phyloP scores from a whole-genome alignment of 2,113 vertebrate genomes.

The Phylloscopus trochilus region DNA sequence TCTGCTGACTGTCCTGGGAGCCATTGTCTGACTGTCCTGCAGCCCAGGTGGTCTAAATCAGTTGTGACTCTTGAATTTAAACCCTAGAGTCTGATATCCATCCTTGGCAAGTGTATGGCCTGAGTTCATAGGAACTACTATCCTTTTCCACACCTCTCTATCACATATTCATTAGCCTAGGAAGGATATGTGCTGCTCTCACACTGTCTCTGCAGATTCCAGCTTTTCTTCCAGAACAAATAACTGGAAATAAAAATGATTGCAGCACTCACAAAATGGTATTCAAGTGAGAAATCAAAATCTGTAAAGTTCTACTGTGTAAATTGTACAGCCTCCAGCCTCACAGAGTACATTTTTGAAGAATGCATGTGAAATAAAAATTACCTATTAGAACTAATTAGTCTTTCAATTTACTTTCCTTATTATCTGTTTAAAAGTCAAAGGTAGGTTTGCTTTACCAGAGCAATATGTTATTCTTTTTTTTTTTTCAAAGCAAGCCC shows the following conservation, averaged over 20 bases:
- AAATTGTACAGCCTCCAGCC: neutral
- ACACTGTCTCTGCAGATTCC: neutral
- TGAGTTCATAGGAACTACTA: neutral
- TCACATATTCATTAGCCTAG: neutral
- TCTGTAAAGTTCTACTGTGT: neutral
- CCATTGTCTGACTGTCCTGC: neutral
- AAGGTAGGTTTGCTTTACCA: neutral
- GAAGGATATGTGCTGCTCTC: neutral
- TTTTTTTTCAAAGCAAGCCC: neutral
- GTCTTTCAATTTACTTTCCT: neutral
- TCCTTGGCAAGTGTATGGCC: neutral
- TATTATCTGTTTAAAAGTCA: neutral
- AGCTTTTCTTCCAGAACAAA: neutral
- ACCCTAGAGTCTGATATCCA: neutral
- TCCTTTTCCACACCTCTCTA: neutral
- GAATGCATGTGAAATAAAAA: neutral
- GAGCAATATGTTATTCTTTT: neutral
- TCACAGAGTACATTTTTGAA: neutral
- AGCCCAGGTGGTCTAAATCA: neutral
- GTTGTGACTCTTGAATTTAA: neutral
- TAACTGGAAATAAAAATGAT: neutral
- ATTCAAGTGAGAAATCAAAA: constrained; percentile 2
- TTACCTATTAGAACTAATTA: constrained; percentile 14
- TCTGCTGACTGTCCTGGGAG: neutral
- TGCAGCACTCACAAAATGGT: neutral